Evolutionary conservation across 2,888 invertebrate genomes (phyloP), one percentile per base, ranked within the genome.

Genomic region (Microplitis deprimator): DNA sequence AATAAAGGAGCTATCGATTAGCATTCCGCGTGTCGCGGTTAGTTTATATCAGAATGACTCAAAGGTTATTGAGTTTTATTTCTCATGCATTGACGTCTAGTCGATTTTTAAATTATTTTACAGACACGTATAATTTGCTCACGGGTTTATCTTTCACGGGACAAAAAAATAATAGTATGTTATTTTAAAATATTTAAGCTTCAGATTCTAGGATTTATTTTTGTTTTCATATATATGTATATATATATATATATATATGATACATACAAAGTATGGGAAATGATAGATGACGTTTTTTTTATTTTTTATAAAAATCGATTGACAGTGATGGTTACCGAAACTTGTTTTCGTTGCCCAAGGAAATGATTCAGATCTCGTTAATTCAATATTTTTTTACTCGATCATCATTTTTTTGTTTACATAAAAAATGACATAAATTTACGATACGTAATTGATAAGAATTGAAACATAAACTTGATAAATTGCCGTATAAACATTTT

Each of bases 1-100:
- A 41, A 5, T 8, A 40, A 29, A 69, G 41, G 40, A 60, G 50
- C 40, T 65, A 71, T 71, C 76, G 59, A 76, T 76, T 70, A 76
- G 40, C 10, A n/a, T 13, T 71, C 16, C 74, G 68, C 70, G 70
- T 76, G 50, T 76, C 70, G 70, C 41, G 17, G 29, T n/a, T 65
- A 2, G 29, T n/a, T 65, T 50, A 59, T 20, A 59, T 69, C 59
- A n/a, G 29, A 20, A n/a, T 59, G 62, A 65, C 64, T 64, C 70
- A 75, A 75, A 75, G 64, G 59, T 70, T 75, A 60, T 20, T 60
- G 29, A 29, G 29, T 29, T 29, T 29, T 29, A 29, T 29, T 29
- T 29, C 29, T 29, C 29, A 29, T 29, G 29, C 29, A 29, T 29
- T 29, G 29, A 29, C 29, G 29, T 29, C 29, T 29, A 29, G 29